Base-by-base conservation (phyloP, 2,113 vertebrate genomes). In the Drymodes brunneopygia region DNA sequence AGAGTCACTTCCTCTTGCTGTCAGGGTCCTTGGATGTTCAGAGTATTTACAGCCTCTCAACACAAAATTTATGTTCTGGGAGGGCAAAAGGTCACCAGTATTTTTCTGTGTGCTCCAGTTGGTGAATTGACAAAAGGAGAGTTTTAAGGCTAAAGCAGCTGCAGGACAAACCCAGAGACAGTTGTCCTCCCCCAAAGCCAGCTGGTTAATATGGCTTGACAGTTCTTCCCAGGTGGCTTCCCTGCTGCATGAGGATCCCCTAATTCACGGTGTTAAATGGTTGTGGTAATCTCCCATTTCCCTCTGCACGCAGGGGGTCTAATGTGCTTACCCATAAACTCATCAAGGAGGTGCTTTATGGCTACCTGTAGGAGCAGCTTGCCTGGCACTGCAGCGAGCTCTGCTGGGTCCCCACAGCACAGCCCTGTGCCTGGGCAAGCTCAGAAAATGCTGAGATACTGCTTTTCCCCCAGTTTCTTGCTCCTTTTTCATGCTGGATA, bases 211-310 rank as follows among this genome's bases (percentile, higher is more conserved):
- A 45, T 16, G 44, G 36, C 47, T 91, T 84, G 47, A 51, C 51
- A 60, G 69, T 38, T 90, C 72, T 81, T 95, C 72, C 48, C 51
- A 79, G 44, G 72, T 35, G 45, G 77, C 57, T 94, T 88, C 69
- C 75, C 88, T 90, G 88, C 75, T 90, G 69, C 65, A 42, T 16
- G 28, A 82, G 75, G 86, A 60, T 81, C 56, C 60, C 69, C 56
- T 88, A 95, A 93, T 78, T 93, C 94, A 90, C 40, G 5, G 67
- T 25, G 61, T 81, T 92, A 95, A 96, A 53, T 42, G 57, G 60
- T 71, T 67, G 67, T 88, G 88, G 74, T 88, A 78, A 86, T 88
- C 72, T 92, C 90, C 72, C 25, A 6, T 75, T 93, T 96, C 82
- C 83, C 44, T 73, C 22, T 0, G 9, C 64, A 3, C 27, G 2